These are phyloP conservation scores for Pseudoatta argentina DNA, from an alignment of 1,140 invertebrate species.

Conservation along the genomic window DNA sequence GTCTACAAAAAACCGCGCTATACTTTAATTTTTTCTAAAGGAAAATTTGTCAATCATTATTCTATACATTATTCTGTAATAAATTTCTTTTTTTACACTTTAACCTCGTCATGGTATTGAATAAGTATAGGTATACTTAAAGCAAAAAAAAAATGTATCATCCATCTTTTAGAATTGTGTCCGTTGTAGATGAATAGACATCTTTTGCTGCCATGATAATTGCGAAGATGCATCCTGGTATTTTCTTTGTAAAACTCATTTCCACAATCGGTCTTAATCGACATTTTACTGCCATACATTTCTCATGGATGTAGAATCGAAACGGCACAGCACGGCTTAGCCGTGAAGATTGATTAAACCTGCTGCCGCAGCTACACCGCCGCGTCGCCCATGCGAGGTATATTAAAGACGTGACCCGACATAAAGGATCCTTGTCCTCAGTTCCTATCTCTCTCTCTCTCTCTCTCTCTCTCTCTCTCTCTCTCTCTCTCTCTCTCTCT, in stretches of 20 bases:
- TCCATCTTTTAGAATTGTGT: background rate
- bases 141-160: background rate
- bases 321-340: conserved; percentile 65
- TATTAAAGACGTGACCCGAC: conserved; percentile 85
- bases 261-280: conserved; percentile 18
- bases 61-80: no score
- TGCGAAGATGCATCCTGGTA: background rate
- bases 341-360: conserved; percentile 81
- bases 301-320: conserved; percentile 71
- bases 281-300: conserved; percentile 6
- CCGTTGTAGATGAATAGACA: no score
- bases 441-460: conserved; percentile 46
- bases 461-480: no score
- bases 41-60: background rate
- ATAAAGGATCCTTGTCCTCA: conserved; percentile 77
- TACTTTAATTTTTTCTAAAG: no score
- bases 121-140: background rate
- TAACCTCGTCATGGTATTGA: no score
- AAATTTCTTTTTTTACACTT: no score
- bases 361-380: conserved; percentile 65
- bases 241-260: background rate
- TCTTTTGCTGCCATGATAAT: background rate
- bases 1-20: no score
- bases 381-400: conserved; percentile 70
- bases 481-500: conserved; percentile 5